phyloP scores from a whole-genome alignment of 2,113 vertebrate genomes.

The Dunckerocampus dactyliophorus region DNA sequence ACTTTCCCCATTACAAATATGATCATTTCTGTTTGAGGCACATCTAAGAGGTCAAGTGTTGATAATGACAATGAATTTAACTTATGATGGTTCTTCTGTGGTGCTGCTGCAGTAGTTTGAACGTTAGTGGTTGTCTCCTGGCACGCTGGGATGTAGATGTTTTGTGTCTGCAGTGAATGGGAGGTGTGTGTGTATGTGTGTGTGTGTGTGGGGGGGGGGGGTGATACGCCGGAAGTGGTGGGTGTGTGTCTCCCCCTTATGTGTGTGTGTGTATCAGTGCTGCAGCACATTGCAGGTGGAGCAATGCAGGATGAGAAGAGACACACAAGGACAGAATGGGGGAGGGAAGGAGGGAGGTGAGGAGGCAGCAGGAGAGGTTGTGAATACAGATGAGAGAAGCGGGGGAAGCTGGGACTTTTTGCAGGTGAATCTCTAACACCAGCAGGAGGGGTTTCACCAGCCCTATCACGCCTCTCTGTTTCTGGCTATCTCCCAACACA shows the following conservation, averaged over 20 bases:
- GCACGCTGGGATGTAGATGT: slow-evolving; percentile 52
- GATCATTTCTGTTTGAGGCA: too few species aligned
- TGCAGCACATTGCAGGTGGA: slow-evolving; percentile 68
- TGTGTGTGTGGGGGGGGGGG: slow-evolving; percentile 24
- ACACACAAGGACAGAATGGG: slow-evolving; percentile 26
- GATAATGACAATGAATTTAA: too few species aligned
- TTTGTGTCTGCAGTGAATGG: slow-evolving; percentile 63
- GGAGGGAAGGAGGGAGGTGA: slow-evolving; percentile 18
- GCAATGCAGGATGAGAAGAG: slow-evolving; percentile 63
- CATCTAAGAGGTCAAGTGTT: too few species aligned
- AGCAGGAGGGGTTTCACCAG: slow-evolving; percentile 56
- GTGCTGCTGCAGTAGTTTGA: neutral
- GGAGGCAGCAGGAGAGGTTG: slow-evolving; percentile 39
- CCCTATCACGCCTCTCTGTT: slow-evolving; percentile 48
- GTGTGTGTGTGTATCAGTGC: slow-evolving; percentile 43
- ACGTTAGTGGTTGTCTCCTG: slow-evolving; percentile 27
- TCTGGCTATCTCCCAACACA: slow-evolving; percentile 22
- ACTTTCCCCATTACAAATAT: too few species aligned
- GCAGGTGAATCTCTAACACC: slow-evolving; percentile 64
- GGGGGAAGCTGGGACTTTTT: slow-evolving; percentile 53
- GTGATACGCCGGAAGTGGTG: slow-evolving; percentile 62
- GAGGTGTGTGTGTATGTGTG: neutral
- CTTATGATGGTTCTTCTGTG: too few species aligned
- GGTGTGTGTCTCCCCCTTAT: slow-evolving; percentile 64
- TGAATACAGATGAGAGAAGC: slow-evolving; percentile 69